Base-by-base conservation (phyloP, 2,888 invertebrate genomes). In the Apamea sordens region DNA sequence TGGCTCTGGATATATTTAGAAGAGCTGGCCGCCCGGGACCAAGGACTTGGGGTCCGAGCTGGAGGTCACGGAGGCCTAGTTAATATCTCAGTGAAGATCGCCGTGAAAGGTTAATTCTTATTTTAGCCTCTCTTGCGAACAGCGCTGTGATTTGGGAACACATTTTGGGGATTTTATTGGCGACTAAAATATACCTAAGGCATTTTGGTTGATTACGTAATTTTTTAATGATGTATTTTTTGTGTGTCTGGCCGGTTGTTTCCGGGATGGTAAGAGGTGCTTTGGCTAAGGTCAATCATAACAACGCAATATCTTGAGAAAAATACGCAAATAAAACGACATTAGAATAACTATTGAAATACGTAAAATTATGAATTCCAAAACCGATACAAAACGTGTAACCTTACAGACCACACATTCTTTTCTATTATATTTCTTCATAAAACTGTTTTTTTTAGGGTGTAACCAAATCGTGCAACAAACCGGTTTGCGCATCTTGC, bases 1-100 rank as follows among this genome's bases (percentile, higher is more conserved):
- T 91, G 92, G 93, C 85, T 80, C 80, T 32, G 88, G 86, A 92
- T 95, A 96, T 95, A 94, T 96, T 94, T 95, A 95, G 95, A 89
- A 87, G 84, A 91, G 92, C 92, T 91, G 89, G 89, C 84, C 88
- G 90, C 92, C 91, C 92, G 93, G 94, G 93, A 92, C 89, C 86
- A 90, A 89, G 90, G 87, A 81, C 73, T 86, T 80, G 36, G 82
- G 75, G 91, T 91, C 91, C 92, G 91, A 88, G 81, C 78, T 80
- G 77, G 88, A 88, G 88, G 88, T 87, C 89, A 85, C 77, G 70
- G 76, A 76, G 77, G n/a, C 81, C 79, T 80, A 76, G 76, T 78
- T 87, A 79, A 80, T 80, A 71, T 72, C 79, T 67, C 67, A 71
- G 79, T 65, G 71, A 83, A 84, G 84, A 79, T 77, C 71, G 56